These are phyloP conservation scores for Scolopax bukidnonensis DNA, from an alignment of 2,797 vertebrate species.

Conservation along the genomic window DNA sequence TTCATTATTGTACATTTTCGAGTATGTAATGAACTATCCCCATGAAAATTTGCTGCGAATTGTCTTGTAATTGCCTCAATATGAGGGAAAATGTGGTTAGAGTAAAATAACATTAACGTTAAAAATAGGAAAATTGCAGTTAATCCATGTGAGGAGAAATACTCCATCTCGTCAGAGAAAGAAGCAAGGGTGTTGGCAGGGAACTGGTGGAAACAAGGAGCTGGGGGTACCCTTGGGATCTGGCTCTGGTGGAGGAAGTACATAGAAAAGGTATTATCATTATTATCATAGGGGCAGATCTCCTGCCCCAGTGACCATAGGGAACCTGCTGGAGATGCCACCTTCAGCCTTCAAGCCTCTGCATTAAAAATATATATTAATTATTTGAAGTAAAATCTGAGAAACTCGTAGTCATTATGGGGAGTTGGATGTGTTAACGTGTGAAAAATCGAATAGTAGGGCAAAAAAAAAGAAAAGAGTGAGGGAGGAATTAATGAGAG, in stretches of 20 bases:
- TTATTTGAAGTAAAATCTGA: neutral
- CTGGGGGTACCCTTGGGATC: fast-evolving
- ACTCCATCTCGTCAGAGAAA: neutral
- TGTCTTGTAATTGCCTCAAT: slow-evolving; percentile 64
- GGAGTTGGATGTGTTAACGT: neutral
- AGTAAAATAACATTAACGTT: slow-evolving; percentile 57
- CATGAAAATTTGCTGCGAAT: slow-evolving; percentile 65
- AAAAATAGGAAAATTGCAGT: slow-evolving; percentile 58
- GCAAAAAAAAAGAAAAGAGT: neutral
- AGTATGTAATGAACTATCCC: slow-evolving; percentile 44
- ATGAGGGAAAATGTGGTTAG: slow-evolving; percentile 37
- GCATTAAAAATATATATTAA: neutral
- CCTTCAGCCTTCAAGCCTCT: neutral
- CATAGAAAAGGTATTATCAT: neutral
- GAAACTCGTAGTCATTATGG: neutral
- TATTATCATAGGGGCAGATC: fast-evolving
- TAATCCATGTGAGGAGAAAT: slow-evolving; percentile 37
- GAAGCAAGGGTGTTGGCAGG: neutral
- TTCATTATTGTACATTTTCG: slow-evolving; percentile 65
- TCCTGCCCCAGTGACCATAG: neutral
- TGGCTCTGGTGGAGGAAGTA: neutral
- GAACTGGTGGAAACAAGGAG: neutral
- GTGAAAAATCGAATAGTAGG: neutral
- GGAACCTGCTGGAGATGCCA: neutral
- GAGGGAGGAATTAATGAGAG: neutral